phyloP scores from a whole-genome alignment of 2,113 vertebrate genomes.

The Indicator maculatus region DNA sequence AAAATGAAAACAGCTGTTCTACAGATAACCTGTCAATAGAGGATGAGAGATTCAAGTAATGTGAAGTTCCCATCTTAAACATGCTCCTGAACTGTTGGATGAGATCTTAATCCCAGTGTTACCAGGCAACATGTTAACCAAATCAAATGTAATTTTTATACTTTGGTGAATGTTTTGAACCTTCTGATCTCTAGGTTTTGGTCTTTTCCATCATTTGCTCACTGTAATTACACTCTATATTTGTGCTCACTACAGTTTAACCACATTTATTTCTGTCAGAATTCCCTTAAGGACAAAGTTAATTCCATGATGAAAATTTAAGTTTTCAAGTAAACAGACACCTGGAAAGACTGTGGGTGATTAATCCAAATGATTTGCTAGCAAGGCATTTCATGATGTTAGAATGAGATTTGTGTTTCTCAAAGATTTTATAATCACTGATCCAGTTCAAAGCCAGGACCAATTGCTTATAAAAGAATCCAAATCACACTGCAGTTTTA shows the following conservation, averaged over 20 bases:
- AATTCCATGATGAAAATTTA: background rate
- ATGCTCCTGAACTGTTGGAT: background rate
- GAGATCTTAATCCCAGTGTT: background rate
- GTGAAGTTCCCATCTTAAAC: background rate
- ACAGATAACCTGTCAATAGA: background rate
- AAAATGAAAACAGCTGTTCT: background rate
- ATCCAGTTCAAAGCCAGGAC: background rate
- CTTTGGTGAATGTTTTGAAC: background rate
- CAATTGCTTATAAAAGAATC: background rate
- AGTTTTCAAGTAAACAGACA: background rate
- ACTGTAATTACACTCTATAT: background rate
- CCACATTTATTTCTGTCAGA: background rate
- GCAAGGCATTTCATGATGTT: background rate
- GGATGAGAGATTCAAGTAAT: background rate
- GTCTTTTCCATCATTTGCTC: background rate
- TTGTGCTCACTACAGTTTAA: background rate
- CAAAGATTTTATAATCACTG: background rate
- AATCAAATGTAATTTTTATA: background rate
- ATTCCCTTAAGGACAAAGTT: background rate
- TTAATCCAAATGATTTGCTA: background rate
- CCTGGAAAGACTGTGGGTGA: background rate
- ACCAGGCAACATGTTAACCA: slow-evolving; percentile 7
- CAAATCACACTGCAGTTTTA: background rate
- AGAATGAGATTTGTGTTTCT: background rate
- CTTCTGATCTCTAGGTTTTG: background rate